These are phyloP conservation scores for Peromyscus leucopus DNA, from an alignment of 2,113 vertebrate genomes.

Conservation along the genomic window DNA sequence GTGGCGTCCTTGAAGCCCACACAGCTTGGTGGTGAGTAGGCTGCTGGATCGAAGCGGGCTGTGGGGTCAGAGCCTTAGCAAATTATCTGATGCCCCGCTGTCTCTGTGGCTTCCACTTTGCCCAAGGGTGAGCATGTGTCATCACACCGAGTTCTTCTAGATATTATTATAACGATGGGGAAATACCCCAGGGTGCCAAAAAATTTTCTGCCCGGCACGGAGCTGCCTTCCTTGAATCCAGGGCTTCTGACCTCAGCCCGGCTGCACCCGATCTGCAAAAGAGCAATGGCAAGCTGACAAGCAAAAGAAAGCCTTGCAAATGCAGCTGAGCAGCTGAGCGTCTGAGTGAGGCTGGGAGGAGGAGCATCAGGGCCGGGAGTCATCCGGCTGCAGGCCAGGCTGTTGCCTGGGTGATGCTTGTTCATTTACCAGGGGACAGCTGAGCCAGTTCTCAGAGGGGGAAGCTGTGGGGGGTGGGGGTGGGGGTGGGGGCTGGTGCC, in stretches of 20 bases:
- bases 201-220: conserved; percentile 60
- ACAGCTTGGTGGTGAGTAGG: neutral
- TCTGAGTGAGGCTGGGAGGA: conserved; percentile 76
- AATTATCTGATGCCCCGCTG: neutral
- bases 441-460: conserved; percentile 84
- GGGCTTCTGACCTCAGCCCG: conserved; percentile 75
- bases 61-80: neutral
- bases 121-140: neutral
- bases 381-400: conserved; percentile 84
- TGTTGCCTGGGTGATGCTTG: conserved; percentile 85
- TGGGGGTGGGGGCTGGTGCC: conserved; percentile 39
- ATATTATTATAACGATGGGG: conserved; percentile 22
- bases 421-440: conserved; percentile 84
- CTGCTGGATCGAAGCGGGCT: neutral
- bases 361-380: conserved; percentile 79
- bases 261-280: conserved; percentile 68
- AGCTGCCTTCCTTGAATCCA: conserved; percentile 80
- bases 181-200: conserved; percentile 47
- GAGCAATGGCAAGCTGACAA: conserved; percentile 67
- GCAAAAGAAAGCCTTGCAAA: conserved; percentile 72
- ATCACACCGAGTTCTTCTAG: neutral
- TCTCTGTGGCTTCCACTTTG: neutral
- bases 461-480: conserved; percentile 48
- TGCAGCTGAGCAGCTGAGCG: conserved; percentile 70
- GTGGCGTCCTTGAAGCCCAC: neutral